Conservation (phyloP, 2,888 invertebrate genomes). For the Melieria omissa region DNA sequence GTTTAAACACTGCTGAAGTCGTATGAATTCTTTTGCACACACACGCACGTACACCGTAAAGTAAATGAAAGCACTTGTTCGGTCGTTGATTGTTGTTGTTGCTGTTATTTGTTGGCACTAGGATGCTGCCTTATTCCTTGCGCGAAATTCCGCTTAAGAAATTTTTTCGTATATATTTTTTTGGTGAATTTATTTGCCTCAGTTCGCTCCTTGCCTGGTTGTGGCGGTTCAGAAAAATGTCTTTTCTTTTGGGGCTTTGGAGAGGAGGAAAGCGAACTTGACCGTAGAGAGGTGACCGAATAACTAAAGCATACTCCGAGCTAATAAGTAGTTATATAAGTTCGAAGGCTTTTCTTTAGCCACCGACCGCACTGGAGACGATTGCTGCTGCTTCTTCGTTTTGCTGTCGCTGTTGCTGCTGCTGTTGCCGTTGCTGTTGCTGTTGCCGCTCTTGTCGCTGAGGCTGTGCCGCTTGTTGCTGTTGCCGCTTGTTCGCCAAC, state of each 20-base stretch:
- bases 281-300: conserved; percentile 67
- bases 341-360: conserved; percentile 59
- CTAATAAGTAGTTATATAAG: conserved; percentile 66
- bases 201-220: conserved; percentile 5
- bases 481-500: conserved; percentile 46
- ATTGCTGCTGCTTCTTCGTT: conserved; percentile 32
- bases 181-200: background rate
- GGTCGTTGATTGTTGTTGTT: background rate
- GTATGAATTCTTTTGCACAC: background rate
- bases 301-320: conserved; percentile 65
- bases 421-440: conserved; percentile 32
- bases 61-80: background rate
- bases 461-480: conserved; percentile 32
- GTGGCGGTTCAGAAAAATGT: conserved; percentile 24
- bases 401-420: conserved; percentile 34
- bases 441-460: conserved; percentile 37
- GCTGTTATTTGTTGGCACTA: background rate
- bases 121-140: background rate
- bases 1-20: too few relatives aligned
- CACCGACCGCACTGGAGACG: conserved; percentile 22
- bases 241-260: conserved; percentile 38
- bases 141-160: background rate
- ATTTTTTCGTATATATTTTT: conserved; percentile 4
- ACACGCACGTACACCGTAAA: background rate
- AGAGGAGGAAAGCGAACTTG: conserved; percentile 62